A percentile compares a stretch with the other conserved stretches of the same genome.
Evolutionary conservation across 2,888 invertebrate species (phyloP).

Genomic region (Drosophila anomalata): DNA sequence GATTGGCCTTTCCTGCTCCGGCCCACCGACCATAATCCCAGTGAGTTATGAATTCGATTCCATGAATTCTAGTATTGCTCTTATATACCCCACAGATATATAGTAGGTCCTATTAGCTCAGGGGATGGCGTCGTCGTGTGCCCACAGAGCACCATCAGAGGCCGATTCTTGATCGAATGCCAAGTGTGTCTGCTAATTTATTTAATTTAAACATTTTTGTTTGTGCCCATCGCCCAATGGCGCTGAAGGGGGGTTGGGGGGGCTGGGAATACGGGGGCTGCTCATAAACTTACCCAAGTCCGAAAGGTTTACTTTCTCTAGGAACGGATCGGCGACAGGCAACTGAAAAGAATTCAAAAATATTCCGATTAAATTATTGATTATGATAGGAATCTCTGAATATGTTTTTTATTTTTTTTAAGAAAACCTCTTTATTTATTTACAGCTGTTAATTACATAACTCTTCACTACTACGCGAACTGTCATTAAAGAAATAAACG

Average conservation of each 20-base stretch:
- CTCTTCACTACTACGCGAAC: conserved; percentile 1
- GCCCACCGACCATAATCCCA: conserved; percentile 32
- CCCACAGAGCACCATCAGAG: conserved; percentile 35
- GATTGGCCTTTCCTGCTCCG: neutral
- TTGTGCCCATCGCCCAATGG: conserved; percentile 1
- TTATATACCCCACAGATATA: conserved; percentile 9
- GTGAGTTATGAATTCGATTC: conserved; percentile 47
- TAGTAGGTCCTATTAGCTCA: conserved; percentile 28
- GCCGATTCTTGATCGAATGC: conserved; percentile 57
- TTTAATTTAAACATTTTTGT: conserved; percentile 43
- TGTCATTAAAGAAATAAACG: conserved; percentile 21
- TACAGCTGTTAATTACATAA: conserved; percentile 9
- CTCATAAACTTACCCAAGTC: conserved; percentile 88
- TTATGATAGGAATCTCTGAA: neutral
- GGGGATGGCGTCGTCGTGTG: conserved; percentile 52
- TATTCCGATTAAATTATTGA: conserved; percentile 18
- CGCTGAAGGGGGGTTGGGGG: neutral
- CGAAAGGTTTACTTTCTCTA: conserved; percentile 92
- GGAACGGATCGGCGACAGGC: conserved; percentile 95
- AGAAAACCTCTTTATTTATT: neutral
- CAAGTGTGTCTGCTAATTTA: conserved; percentile 61
- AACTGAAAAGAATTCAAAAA: conserved; percentile 86
- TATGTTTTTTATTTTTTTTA: neutral
- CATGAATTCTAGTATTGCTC: conserved; percentile 3
- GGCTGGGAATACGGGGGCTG: conserved; percentile 1